A percentile compares a stretch with the other conserved stretches of the same genome.
These are phyloP conservation scores for Papilio gigon DNA, from an alignment of 2,888 invertebrate species.

Conservation along the genomic window DNA sequence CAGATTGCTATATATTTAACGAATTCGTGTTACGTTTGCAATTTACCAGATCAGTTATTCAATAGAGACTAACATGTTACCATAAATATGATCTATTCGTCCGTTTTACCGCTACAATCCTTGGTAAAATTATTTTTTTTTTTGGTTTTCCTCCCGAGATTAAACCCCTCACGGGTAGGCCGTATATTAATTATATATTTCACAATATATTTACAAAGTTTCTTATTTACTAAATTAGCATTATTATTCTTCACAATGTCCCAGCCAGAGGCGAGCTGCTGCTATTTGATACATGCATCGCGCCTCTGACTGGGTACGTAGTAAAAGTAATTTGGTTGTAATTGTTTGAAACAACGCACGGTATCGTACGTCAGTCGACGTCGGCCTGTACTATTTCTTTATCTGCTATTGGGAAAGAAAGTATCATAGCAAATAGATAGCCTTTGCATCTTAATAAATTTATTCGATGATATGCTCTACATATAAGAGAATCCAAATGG, in stretches of 20 bases:
- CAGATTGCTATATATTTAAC: no score
- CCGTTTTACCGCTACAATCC: slow-evolving; percentile 26
- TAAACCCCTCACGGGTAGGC: no score
- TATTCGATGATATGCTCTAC: not conserved
- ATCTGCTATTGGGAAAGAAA: slow-evolving; percentile 13
- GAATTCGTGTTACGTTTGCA: no score
- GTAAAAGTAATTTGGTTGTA: slow-evolving; percentile 30
- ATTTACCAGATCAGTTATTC: not conserved
- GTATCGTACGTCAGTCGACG: slow-evolving; percentile 32
- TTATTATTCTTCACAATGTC: no score
- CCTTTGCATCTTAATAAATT: not conserved
- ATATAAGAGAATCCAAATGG: no score
- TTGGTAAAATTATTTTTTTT: slow-evolving; percentile 23
- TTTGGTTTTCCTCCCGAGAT: no score
- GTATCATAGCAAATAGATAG: not conserved
- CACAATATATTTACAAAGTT: no score
- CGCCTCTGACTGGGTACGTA: no score
- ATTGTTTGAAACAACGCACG: slow-evolving; percentile 31
- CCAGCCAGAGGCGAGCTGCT: no score
- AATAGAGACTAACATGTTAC: not conserved
- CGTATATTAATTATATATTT: no score
- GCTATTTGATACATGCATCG: no score
- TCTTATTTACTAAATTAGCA: no score
- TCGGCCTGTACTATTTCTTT: slow-evolving; percentile 12
- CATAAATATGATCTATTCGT: slow-evolving; percentile 3